Evolutionary conservation across 1,140 invertebrate genomes (phyloP), one percentile per base, ranked within the genome.

Genomic region (Drosophila mauritiana): DNA sequence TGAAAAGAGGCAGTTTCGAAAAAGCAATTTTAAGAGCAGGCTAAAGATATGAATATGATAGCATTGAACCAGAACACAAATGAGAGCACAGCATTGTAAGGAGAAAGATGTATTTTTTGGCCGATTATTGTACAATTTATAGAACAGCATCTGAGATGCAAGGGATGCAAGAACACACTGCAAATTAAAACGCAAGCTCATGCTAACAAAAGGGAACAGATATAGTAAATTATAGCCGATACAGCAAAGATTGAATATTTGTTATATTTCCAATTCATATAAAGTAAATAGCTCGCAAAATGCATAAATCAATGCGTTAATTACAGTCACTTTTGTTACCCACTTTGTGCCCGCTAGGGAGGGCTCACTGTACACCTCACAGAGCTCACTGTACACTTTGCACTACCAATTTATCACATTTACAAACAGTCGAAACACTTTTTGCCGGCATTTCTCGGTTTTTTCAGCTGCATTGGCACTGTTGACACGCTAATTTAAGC

Each of bases 271-370:
- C 56, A 77, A 73, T 77, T 58, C 58, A 74, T 52, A 69, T 80
- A 84, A 73, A 74, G 82, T 85, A 85, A 86, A 86, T 81, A 85
- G 81, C 67, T 86, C 70, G 82, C 53, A 58, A 78, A 86, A 59
- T 62, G 51, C 78, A 81, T 86, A 85, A 81, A 86, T 85, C 81
- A 86, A 69, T 69, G 84, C 62, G 67, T 85, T 81, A 86, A 85
- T 81, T 63, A 81, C 57, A 59, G 49, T 55, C 37, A 36, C 36
- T 55, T 63, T 52, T 64, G 62, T 52, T 57, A 27, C 37, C 40
- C 64, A 20, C 58, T 25, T 12, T 15, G 58, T 64, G n/a, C 58
- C 43, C 25, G 13, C 25, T 17, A 17, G 20, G 15, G 7, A 15
- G 3, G 4, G 17, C 13, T 67, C 8, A 65, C 61, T 77, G 80